Base-by-base conservation (phyloP, 2,113 vertebrate species). In the Carettochelys insculpta region DNA sequence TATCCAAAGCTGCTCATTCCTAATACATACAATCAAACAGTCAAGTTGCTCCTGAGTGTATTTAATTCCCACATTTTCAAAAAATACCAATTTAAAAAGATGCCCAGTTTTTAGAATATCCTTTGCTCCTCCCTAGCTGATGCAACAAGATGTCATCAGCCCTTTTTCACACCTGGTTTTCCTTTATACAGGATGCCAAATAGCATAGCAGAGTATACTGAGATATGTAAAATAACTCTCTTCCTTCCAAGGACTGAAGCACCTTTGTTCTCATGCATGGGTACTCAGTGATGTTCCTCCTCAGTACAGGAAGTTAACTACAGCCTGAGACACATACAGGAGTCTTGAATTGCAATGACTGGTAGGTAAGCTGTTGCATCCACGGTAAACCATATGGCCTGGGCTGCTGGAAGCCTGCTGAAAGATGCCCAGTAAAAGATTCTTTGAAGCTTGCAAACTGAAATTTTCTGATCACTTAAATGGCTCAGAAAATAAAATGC, bases 101-200 rank as follows among this genome's bases (percentile, higher is more conserved):
- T 94, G 92, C 31, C 61, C 65, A 81, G 71, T 88, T 94, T 95
- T 95, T 94, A 94, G 71, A 94, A 95, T 90, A 87, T 95, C 79
- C 1, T 1, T 51, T 86, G 25, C n/a, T 20, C 89, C 77, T 90
- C 43, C 77, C 73, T 56, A 31, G 9, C n/a, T 79, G 81, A 93
- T 45, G 81, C 83, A 1, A 4, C 27, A 90, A 89, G 56, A 92
- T 88, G 92, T 90, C 71, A 27, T 50, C 90, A 93, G 76, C 43
- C 73, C 68, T 24, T 11, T 61, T 81, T 90, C 83, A 93, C 79
- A 90, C 83, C 85, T 95, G 94, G 94, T 71, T 97, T 96, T 94
- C 89, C 84, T 95, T 95, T 17, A 81, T 85, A 73, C 83, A 90
- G 48, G 45, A 92, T 43, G 78, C 84, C 87, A 94, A 86, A 78